These are phyloP conservation scores for Odontothrips loti DNA, from an alignment of 2,888 invertebrate species.

Conservation along the genomic window DNA sequence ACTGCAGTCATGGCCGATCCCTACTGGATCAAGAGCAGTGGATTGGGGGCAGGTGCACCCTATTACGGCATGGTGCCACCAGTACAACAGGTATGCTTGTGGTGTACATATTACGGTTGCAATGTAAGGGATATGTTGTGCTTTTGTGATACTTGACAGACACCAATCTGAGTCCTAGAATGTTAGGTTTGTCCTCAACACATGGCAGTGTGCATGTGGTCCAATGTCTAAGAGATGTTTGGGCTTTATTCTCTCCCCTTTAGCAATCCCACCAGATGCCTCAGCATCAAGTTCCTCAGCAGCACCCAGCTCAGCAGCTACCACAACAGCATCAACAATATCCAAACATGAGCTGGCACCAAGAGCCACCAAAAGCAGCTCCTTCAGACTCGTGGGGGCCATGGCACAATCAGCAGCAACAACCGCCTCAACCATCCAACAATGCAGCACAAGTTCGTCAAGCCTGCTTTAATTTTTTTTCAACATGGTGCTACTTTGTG, in stretches of 20 bases:
- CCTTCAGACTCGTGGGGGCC: neutral
- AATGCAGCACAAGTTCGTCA: neutral
- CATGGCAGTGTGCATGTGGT: too few relatives aligned
- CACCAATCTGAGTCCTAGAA: too few relatives aligned
- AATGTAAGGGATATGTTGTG: neutral
- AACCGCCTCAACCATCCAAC: conserved; percentile 32
- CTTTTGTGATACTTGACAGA: too few relatives aligned
- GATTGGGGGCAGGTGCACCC: conserved; percentile 12
- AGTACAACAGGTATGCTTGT: neutral
- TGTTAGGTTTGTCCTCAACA: too few relatives aligned
- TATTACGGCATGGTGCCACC: neutral
- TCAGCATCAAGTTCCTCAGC: conserved; percentile 27
- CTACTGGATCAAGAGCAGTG: conserved; percentile 1
- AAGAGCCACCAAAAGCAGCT: neutral
- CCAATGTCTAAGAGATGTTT: neutral
- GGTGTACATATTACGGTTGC: neutral
- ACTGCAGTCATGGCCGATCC: conserved; percentile 10
- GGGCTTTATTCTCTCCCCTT: neutral
- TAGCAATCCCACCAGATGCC: conserved; percentile 1
- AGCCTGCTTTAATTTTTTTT: too few relatives aligned
- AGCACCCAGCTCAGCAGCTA: conserved; percentile 47
- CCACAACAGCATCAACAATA: conserved; percentile 43
- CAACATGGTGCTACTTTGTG: neutral
- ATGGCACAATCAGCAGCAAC: conserved; percentile 38
- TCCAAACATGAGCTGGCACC: neutral